phyloP scores from a whole-genome alignment of 2,888 invertebrate species.

The Dromius quadrimaculatus region DNA sequence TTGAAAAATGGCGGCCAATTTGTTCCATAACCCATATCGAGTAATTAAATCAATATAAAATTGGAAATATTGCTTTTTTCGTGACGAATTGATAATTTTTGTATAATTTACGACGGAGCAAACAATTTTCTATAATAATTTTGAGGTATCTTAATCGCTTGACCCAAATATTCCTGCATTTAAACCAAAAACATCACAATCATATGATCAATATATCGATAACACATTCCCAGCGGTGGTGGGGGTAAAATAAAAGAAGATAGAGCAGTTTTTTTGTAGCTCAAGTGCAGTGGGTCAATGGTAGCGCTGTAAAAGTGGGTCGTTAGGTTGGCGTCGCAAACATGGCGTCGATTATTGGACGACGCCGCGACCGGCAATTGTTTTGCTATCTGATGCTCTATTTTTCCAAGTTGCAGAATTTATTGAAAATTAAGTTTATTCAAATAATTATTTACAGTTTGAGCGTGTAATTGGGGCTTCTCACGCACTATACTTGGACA shows the following conservation, averaged over 20 bases:
- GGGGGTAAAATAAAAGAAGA: background rate
- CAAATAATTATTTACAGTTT: background rate
- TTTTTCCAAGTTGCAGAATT: background rate
- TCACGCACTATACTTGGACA: background rate
- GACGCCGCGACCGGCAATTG: background rate
- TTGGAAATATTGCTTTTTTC: no score
- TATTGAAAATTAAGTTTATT: background rate
- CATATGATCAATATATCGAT: conserved; percentile 12
- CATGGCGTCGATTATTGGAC: background rate
- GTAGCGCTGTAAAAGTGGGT: no score
- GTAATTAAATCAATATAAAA: no score
- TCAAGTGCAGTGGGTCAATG: conserved; percentile 46
- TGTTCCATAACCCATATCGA: no score
- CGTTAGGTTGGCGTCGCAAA: no score
- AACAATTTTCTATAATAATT: no score
- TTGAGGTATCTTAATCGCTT: no score
- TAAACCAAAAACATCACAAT: background rate
- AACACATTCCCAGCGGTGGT: background rate
- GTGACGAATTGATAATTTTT: no score
- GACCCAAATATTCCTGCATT: background rate
- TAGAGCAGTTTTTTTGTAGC: conserved; percentile 9
- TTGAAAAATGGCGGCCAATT: no score
- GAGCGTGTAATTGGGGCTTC: background rate
- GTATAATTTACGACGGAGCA: no score
- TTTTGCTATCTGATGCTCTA: background rate